phyloP scores from a whole-genome alignment of 2,797 vertebrate genomes.

The Alca torda region DNA sequence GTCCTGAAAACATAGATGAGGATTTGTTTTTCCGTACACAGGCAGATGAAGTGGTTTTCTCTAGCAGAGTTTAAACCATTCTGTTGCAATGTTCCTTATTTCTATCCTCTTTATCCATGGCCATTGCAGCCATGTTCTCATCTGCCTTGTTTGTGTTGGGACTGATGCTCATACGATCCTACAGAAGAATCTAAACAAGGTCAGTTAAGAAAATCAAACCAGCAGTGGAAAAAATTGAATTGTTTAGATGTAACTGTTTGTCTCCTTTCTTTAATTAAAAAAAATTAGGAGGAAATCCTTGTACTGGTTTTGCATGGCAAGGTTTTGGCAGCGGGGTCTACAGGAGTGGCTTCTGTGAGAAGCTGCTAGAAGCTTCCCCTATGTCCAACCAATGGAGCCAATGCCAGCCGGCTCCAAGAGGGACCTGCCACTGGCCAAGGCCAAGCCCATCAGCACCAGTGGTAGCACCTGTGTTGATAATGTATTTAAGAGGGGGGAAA shows the following conservation, averaged over 20 bases:
- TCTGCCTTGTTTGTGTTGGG: neutral
- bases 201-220: neutral
- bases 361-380: neutral
- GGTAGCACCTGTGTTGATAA: neutral
- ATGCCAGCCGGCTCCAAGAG: rapidly evolving
- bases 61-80: neutral
- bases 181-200: neutral
- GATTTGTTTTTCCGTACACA: neutral
- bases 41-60: neutral
- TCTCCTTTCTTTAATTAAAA: neutral
- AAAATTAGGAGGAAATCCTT: neutral
- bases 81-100: neutral
- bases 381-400: rapidly evolving
- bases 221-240: neutral
- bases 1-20: neutral
- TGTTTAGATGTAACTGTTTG: neutral
- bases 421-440: rapidly evolving
- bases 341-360: neutral
- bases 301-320: neutral
- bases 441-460: rapidly evolving
- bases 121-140: neutral
- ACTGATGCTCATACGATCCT: neutral
- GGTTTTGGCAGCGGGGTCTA: no score
- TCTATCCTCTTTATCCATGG: neutral
- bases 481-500: neutral